Evolutionary conservation across 2,888 invertebrate genomes (phyloP).

Genomic region (Cremastinae sp.): DNA sequence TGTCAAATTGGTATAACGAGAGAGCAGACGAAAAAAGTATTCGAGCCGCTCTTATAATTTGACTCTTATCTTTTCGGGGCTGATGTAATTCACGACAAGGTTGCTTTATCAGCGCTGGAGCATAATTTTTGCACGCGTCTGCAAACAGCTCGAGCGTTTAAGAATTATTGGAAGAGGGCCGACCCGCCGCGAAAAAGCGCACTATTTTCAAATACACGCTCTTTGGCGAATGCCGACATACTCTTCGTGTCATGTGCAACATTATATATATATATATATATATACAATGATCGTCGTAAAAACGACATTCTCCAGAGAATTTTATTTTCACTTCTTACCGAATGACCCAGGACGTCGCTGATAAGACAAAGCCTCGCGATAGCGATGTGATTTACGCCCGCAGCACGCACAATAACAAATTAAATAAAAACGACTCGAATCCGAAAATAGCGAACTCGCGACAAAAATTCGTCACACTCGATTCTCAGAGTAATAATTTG

Average conservation of each 20-base stretch:
- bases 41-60: constrained; percentile 15
- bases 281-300: neutral
- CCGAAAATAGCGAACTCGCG: neutral
- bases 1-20: neutral
- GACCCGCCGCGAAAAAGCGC: constrained; percentile 21
- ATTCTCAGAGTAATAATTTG: too few relatives aligned
- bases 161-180: constrained; percentile 46
- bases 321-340: constrained; percentile 11
- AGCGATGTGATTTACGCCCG: constrained; percentile 57
- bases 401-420: constrained; percentile 16
- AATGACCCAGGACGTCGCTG: constrained; percentile 36
- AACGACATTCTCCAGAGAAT: neutral
- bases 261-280: neutral
- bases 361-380: constrained; percentile 59
- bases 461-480: too few relatives aligned
- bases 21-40: neutral
- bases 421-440: constrained; percentile 10
- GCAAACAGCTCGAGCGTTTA: constrained; percentile 27
- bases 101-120: constrained; percentile 16
- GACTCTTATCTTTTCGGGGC: constrained; percentile 16
- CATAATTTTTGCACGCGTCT: constrained; percentile 45
- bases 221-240: constrained; percentile 50
- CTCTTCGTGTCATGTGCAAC: neutral
- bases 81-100: constrained; percentile 30
- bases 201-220: constrained; percentile 23